A percentile compares a stretch with the other conserved stretches of the same genome.
phyloP scores from a whole-genome alignment of 2,888 invertebrate species.

The Netelia virgata region DNA sequence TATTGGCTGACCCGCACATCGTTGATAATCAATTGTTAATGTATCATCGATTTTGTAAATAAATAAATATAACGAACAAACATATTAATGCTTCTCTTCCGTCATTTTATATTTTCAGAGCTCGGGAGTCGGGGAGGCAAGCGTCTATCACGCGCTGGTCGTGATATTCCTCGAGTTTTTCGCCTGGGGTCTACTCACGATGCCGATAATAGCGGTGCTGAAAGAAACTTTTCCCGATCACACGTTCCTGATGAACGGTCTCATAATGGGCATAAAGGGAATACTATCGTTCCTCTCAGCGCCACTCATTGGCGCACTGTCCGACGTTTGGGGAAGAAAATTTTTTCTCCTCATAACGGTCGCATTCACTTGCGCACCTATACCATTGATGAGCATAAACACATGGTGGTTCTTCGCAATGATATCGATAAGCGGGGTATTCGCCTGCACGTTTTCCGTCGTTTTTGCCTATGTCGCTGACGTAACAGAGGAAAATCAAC shows the following conservation, averaged over 20 bases:
- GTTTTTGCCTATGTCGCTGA: constrained; percentile 99
- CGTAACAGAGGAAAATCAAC: constrained; percentile 98
- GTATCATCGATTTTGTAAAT: no score
- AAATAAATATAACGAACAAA: not conserved
- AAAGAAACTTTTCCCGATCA: constrained; percentile 99
- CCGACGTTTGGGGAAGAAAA: constrained; percentile 99
- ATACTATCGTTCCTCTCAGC: constrained; percentile 98
- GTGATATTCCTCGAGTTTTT: constrained; percentile 99
- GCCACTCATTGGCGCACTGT: constrained; percentile 98
- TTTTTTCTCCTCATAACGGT: constrained; percentile 98
- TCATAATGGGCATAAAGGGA: constrained; percentile 99
- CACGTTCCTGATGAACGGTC: constrained; percentile 99
- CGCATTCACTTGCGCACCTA: constrained; percentile 99
- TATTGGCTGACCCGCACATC: no score
- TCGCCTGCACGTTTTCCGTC: constrained; percentile 99
- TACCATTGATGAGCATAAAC: constrained; percentile 99
- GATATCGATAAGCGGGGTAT: constrained; percentile 99
- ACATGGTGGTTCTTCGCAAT: constrained; percentile 99
- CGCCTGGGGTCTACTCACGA: constrained; percentile 99
- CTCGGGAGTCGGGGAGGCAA: constrained; percentile 96
- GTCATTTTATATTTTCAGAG: constrained; percentile 86
- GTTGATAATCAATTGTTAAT: no score
- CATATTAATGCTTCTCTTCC: not conserved
- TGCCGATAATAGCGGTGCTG: constrained; percentile 97
- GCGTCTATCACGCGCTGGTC: constrained; percentile 99